Evolutionary conservation across 2,797 vertebrate species (phyloP), one percentile per base, ranked within the genome.

Genomic region (Manis crassicaudata): DNA sequence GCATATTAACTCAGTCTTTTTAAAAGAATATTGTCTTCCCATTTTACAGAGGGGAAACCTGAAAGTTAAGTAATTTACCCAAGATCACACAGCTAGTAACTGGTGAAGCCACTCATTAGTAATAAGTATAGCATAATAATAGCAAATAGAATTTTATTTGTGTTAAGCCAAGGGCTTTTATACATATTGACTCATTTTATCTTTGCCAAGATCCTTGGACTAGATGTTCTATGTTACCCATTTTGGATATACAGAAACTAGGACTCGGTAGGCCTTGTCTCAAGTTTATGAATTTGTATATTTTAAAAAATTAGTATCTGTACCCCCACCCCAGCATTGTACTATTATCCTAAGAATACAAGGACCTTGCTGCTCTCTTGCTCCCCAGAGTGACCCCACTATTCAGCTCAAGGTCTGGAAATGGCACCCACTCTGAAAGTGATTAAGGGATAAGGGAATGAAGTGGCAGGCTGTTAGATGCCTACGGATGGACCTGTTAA

Each of bases 1-100:
- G 29, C 62, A 46, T 79, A 87, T 81, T 89, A 80, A 90, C 50
- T 86, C 63, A 70, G 83, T 93, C 40, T 58, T 92, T 82, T 80
- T 81, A 87, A 62, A 52, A 65, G 83, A 56, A 80, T 58, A 29
- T 56, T 68, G 32, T 67, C 73, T 84, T 54, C 76, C 58, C 40
- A 5, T 72, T 92, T 93, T 87, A 90, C 46, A 70, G 20, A 37
- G 54, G 54, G 81, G n/a, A 76, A 52, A 60, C 4, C 77, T 75
- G 37, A 79, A 54, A 68, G n/a, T 60, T 14, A 85, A 56, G 65
- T 73, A 89, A 77, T 25, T 88, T 92, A n/a, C 9, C 23, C 25
- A 29, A 43, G 21, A 27, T 83, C 95, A 86, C 10, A 62, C 70
- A 84, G 62, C 60, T n/a, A 58, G 25, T 88, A 88, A 62, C 62